Percentiles rank a stretch among this genome's conserved stretches.
These are phyloP conservation scores for Zapus hudsonius DNA, from an alignment of 2,113 vertebrate species.

Conservation along the genomic window DNA sequence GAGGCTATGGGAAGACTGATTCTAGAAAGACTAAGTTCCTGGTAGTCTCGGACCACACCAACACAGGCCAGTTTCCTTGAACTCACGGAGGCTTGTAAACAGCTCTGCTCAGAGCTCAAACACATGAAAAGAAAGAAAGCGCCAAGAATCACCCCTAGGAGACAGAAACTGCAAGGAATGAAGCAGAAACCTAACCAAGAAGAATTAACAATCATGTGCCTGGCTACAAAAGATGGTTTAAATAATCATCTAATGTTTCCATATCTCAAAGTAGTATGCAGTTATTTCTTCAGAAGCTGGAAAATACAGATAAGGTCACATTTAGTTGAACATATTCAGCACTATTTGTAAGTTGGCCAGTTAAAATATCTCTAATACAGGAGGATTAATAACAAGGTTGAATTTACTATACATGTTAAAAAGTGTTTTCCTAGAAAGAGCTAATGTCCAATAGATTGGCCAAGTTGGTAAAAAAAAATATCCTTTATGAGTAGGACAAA, in stretches of 20 bases:
- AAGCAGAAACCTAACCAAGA: slow-evolving; percentile 6
- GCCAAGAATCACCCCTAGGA: slow-evolving; percentile 2
- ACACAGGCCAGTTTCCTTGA: not conserved
- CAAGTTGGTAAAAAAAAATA: slow-evolving; percentile 1
- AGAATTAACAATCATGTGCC: slow-evolving; percentile 33
- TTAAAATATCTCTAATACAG: slow-evolving; percentile 32
- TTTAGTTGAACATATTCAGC: not conserved
- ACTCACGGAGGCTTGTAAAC: not conserved
- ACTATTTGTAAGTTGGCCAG: not conserved
- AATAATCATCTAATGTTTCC: slow-evolving; percentile 53
- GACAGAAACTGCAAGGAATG: not conserved
- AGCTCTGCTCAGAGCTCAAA: not conserved
- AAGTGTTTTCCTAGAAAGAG: slow-evolving; percentile 48
- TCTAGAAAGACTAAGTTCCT: not conserved
- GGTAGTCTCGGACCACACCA: not conserved
- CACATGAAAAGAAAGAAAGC: not conserved
- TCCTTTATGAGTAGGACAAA: not conserved
- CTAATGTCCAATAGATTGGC: not conserved
- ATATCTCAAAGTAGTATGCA: slow-evolving; percentile 50
- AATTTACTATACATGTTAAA: not conserved
- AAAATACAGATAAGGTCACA: slow-evolving; percentile 35
- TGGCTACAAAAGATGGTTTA: slow-evolving; percentile 27
- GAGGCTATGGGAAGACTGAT: not conserved
- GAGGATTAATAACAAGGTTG: slow-evolving; percentile 31
- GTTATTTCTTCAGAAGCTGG: slow-evolving; percentile 34